Base-by-base conservation (phyloP, 2,888 invertebrate species). In the Eupelmus urozonus region DNA sequence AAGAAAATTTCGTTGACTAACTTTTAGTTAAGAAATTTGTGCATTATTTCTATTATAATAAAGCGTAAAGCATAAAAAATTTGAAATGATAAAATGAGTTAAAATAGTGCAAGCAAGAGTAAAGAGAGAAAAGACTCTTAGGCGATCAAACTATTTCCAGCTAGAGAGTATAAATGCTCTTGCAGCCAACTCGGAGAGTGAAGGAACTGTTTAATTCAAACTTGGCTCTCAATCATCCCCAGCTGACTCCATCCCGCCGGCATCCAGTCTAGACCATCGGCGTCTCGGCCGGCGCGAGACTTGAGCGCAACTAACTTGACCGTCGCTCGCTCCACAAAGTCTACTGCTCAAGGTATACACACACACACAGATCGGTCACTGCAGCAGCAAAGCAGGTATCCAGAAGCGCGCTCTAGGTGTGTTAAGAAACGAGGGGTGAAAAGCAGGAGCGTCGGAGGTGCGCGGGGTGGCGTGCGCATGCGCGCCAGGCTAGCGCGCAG, bases 401-500 rank as follows among this genome's bases (percentile, higher is more conserved):
- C n/a, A n/a, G n/a, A n/a, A n/a, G n/a, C n/a, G n/a, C n/a, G n/a
- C n/a, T n/a, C n/a, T n/a, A n/a, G n/a, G n/a, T n/a, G n/a, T n/a
- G n/a, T n/a, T n/a, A n/a, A n/a, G n/a, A n/a, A n/a, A n/a, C n/a
- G n/a, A n/a, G n/a, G n/a, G n/a, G n/a, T n/a, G n/a, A n/a, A n/a
- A n/a, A n/a, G n/a, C n/a, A n/a, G n/a, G n/a, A n/a, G n/a, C n/a
- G n/a, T n/a, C n/a, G 11, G 5, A 5, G 20, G 20, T 20, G 51
- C 51, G 51, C 51, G 59, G n/a, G 4, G 45, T 13, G 42, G n/a
- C 27, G 18, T 5, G 53, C 67, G 55, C 67, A 67, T 40, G 34
- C 67, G 53, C 67, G 40, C 11, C 27, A n/a, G 27, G n/a, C 23
- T 4, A n/a, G n/a, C 29, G 65, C 25, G 76, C 70, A 75, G 70